These are phyloP conservation scores for Glaucopsyche alexis DNA, from an alignment of 2,888 invertebrate genomes.

Conservation along the genomic window DNA sequence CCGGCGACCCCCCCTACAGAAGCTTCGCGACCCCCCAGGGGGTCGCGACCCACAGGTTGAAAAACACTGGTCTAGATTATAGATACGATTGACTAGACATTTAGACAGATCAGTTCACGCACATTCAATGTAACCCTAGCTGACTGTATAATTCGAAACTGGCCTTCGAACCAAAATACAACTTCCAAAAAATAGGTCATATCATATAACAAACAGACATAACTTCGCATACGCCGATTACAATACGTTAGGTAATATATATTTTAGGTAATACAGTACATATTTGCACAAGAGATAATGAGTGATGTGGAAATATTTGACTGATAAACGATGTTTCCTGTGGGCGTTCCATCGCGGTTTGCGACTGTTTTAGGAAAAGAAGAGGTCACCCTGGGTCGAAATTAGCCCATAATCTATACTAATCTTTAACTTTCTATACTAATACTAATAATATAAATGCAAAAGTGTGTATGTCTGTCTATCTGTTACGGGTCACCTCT, in stretches of 20 bases:
- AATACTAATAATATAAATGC: too few species aligned
- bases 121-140: background rate
- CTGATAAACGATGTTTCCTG: background rate
- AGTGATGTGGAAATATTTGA: conserved; percentile 2
- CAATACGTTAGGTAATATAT: background rate
- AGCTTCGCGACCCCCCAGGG: too few species aligned
- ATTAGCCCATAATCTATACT: too few species aligned
- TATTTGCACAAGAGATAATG: conserved; percentile 5
- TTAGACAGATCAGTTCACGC: too few species aligned
- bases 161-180: background rate
- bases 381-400: background rate
- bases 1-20: too few species aligned
- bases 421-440: too few species aligned
- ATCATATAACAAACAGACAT: conserved; percentile 1
- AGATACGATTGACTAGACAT: too few species aligned
- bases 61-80: too few species aligned
- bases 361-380: background rate
- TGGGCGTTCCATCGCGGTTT: background rate
- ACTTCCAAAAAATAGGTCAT: background rate
- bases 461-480: too few species aligned
- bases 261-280: background rate
- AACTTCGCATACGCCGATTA: background rate
- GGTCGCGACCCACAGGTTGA: too few species aligned
- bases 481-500: too few species aligned
- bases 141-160: background rate